Evolutionary conservation across 2,888 invertebrate genomes (phyloP), one percentile per base, ranked within the genome.

Genomic region (Tipula lateralis): DNA sequence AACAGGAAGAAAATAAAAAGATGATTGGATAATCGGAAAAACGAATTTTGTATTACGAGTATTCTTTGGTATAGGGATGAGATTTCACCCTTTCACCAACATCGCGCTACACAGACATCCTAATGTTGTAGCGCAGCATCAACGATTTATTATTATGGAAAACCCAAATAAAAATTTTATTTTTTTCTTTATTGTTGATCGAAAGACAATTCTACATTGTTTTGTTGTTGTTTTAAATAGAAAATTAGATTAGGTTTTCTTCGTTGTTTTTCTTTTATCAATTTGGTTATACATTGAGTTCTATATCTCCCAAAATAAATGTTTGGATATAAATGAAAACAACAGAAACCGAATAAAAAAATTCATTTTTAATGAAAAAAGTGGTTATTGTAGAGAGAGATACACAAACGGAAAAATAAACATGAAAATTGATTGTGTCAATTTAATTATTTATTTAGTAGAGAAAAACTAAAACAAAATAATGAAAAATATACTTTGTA

Each of bases 391-490:
- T 13, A 39, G 12, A 39, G 36, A 9, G 9, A 50, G 16, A 19
- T 4, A 50, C 7, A 50, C 44, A 50, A 50, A 50, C 44, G 16
- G 66, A 24, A 24, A 66, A 66, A 66, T 66, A 66, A 66, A 66
- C 24, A 66, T 66, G 66, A 66, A 66, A 66, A 66, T 66, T 66
- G 66, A 66, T 66, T 66, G 66, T 66, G 66, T 66, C 66, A 66
- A 66, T 66, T 66, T 66, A 66, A 66, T 66, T 66, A 66, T 66
- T 66, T 66, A 66, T 66, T 19, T 66, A 66, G 66, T 24, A 24
- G 66, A 66, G 19, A 66, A 9, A 24, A 66, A 66, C 24, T 24
- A 66, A 24, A 66, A 66, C 66, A 12, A 3, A 9, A 66, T 66
- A 66, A 66, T 66, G 66, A 24, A 66, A 66, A 66, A 66, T n/a